phyloP scores from a whole-genome alignment of 2,797 vertebrate species.

The Cetoscarus ocellatus region DNA sequence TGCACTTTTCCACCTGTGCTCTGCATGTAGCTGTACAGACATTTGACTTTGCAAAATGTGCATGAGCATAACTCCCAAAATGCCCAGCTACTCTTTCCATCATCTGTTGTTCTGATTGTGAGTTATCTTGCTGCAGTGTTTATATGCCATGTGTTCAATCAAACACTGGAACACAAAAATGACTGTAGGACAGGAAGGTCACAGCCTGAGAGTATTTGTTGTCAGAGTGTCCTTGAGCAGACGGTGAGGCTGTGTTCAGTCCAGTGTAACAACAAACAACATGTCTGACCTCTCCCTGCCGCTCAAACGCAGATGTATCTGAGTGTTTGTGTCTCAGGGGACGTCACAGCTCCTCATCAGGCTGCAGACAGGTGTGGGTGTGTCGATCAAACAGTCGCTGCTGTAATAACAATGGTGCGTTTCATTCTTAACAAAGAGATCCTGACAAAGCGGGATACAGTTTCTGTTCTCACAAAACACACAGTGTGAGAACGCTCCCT shows the following conservation, averaged over 20 bases:
- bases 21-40: too few species aligned
- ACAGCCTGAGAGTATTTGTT: background rate
- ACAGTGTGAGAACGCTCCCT: slow-evolving; percentile 11
- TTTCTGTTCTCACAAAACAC: slow-evolving; percentile 17
- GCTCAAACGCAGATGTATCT: background rate
- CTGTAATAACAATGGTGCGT: slow-evolving; percentile 25
- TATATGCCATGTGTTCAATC: too few species aligned
- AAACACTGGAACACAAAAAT: too few species aligned
- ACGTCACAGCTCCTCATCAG: slow-evolving; percentile 7
- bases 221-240: slow-evolving; percentile 12
- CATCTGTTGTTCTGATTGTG: too few species aligned
- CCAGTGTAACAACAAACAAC: background rate
- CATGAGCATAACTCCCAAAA: too few species aligned
- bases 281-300: background rate
- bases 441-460: slow-evolving; percentile 13
- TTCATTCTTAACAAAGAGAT: slow-evolving; percentile 22
- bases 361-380: slow-evolving; percentile 38
- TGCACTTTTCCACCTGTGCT: too few species aligned
- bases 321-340: background rate
- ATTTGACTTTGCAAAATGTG: too few species aligned
- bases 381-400: slow-evolving; percentile 3
- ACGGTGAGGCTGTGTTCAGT: background rate
- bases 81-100: too few species aligned
- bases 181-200: background rate
- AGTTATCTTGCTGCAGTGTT: too few species aligned